These are phyloP conservation scores for Baryphthengus martii DNA, from an alignment of 2,113 vertebrate species.

Conservation along the genomic window DNA sequence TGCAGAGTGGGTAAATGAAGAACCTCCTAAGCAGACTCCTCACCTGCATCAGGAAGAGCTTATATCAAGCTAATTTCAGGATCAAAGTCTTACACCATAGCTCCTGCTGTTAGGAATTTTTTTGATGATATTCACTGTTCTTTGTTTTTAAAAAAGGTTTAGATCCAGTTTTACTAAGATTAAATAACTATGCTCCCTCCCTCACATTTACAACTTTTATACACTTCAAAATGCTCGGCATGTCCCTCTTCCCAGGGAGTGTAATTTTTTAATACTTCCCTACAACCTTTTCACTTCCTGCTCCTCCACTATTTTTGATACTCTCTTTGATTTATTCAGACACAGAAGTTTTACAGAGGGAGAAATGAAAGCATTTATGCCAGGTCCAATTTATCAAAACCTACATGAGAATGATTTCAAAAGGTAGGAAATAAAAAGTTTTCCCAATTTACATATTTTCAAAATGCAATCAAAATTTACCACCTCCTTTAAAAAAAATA, in stretches of 20 bases:
- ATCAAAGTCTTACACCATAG: neutral
- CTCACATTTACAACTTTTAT: conserved; percentile 2
- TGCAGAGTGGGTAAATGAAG: neutral
- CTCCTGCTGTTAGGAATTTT: neutral
- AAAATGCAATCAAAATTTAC: conserved; percentile 1
- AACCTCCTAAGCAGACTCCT: neutral
- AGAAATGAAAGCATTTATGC: conserved; percentile 16
- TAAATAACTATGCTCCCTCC: neutral
- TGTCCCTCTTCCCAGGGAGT: neutral
- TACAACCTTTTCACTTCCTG: neutral
- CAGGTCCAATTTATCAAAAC: neutral
- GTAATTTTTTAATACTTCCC: neutral
- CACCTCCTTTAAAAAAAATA: neutral
- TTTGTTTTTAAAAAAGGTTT: conserved; percentile 14
- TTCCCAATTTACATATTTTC: neutral
- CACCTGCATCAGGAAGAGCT: neutral
- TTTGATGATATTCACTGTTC: neutral
- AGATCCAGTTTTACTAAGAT: neutral
- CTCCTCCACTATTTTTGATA: conserved; percentile 4
- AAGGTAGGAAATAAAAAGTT: conserved; percentile 1
- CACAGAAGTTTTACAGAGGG: neutral
- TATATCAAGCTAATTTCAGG: neutral
- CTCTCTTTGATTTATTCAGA: conserved; percentile 24
- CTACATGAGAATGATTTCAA: neutral
- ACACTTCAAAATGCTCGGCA: conserved; percentile 43